These are phyloP conservation scores for Tetragonisca angustula DNA, from an alignment of 2,888 invertebrate species.

Conservation along the genomic window DNA sequence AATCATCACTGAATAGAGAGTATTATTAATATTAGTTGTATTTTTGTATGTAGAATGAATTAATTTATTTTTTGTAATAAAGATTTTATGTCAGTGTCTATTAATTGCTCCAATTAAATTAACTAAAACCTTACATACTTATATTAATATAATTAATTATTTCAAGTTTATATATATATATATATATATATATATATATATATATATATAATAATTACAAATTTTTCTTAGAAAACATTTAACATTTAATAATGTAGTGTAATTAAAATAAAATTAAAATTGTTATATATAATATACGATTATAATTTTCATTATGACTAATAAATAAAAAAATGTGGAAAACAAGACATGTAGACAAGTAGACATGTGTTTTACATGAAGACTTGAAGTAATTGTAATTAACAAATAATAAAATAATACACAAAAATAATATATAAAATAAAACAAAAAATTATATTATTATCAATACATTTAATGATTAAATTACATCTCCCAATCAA, in stretches of 20 bases:
- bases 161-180: neutral
- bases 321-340: neutral
- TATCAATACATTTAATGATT: no score
- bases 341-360: neutral
- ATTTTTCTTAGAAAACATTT: neutral
- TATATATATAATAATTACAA: neutral
- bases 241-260: neutral
- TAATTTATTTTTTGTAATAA: slow-evolving; percentile 83
- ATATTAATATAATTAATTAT: neutral
- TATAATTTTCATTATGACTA: neutral
- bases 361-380: neutral
- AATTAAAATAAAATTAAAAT: no score
- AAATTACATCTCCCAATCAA: no score
- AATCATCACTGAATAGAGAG: slow-evolving; percentile 80
- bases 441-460: no score
- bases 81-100: slow-evolving; percentile 72
- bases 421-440: no score
- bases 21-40: slow-evolving; percentile 81
- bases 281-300: no score
- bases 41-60: slow-evolving; percentile 82
- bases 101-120: slow-evolving; percentile 27
- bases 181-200: neutral
- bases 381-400: no score
- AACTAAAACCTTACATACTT: slow-evolving; percentile 2
- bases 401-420: no score